A percentile compares a stretch with the other conserved stretches of the same genome.
Evolutionary conservation across 2,797 vertebrate genomes (phyloP).

Genomic region (Micropoecilia bifurca): DNA sequence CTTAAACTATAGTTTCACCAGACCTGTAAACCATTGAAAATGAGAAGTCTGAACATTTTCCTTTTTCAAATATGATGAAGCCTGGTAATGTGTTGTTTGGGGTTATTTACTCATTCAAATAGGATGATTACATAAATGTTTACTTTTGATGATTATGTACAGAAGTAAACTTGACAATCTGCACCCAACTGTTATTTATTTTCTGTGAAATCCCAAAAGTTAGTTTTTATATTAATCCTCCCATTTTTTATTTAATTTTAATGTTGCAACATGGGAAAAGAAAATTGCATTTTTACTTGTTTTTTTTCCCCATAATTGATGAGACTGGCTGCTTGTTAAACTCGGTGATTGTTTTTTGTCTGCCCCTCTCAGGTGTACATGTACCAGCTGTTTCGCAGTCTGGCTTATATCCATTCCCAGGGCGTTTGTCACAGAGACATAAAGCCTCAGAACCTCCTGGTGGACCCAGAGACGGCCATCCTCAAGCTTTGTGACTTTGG

Average conservation of each 20-base stretch:
- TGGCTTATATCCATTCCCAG: conserved; percentile 98
- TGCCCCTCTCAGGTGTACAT: conserved; percentile 86
- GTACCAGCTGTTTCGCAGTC: conserved; percentile 94
- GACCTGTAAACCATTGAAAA: neutral
- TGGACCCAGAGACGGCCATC: conserved; percentile 93
- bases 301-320: neutral
- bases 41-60: neutral
- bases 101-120: neutral
- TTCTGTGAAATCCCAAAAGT: neutral
- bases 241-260: conserved; percentile 1
- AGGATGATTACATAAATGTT: neutral
- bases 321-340: conserved; percentile 13
- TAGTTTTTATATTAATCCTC: neutral
- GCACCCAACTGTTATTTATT: neutral
- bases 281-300: neutral
- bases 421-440: conserved; percentile 96
- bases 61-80: neutral
- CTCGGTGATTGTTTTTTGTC: neutral
- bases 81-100: neutral
- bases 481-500: conserved; percentile 96
- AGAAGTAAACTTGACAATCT: neutral
- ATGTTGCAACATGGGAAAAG: neutral
- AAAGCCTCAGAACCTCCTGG: conserved; percentile 95
- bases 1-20: neutral
- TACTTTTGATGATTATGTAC: neutral